Conservation (phyloP, 2,113 vertebrate species). For the Eurypyga helias region DNA sequence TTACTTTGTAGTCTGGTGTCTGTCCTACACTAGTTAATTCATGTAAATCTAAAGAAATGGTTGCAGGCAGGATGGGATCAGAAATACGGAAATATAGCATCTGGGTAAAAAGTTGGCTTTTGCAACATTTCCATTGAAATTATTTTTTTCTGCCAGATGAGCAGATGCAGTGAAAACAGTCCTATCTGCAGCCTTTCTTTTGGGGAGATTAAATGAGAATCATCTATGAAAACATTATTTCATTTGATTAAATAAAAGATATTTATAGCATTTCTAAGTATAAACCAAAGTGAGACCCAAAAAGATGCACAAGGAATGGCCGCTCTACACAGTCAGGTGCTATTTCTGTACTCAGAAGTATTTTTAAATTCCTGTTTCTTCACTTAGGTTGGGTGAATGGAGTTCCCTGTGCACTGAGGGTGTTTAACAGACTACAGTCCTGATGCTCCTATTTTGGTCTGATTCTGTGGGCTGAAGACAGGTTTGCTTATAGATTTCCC, state of each 20-base stretch:
- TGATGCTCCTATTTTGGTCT: neutral
- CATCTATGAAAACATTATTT: slow-evolving; percentile 19
- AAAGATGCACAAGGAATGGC: neutral
- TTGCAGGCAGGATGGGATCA: slow-evolving; percentile 42
- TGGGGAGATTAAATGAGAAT: slow-evolving; percentile 44
- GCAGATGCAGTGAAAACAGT: slow-evolving; percentile 54
- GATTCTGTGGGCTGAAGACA: neutral
- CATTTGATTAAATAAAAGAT: slow-evolving; percentile 31
- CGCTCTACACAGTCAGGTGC: neutral
- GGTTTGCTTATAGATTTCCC: neutral
- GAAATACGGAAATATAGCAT: slow-evolving; percentile 60
- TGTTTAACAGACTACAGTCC: neutral
- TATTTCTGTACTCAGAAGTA: neutral
- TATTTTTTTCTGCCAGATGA: slow-evolving; percentile 35
- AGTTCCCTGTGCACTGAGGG: neutral
- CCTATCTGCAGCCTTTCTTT: slow-evolving; percentile 44
- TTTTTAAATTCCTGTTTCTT: neutral
- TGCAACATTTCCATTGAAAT: slow-evolving; percentile 24
- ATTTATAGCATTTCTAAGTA: slow-evolving; percentile 52
- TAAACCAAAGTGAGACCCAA: neutral
- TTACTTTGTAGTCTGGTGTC: neutral
- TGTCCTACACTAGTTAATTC: slow-evolving; percentile 31
- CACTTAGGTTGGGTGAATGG: neutral
- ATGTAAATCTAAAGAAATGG: slow-evolving; percentile 15
- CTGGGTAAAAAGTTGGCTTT: slow-evolving; percentile 31